Conservation (phyloP, 2,888 invertebrate species). For the Gortyna flavago region DNA sequence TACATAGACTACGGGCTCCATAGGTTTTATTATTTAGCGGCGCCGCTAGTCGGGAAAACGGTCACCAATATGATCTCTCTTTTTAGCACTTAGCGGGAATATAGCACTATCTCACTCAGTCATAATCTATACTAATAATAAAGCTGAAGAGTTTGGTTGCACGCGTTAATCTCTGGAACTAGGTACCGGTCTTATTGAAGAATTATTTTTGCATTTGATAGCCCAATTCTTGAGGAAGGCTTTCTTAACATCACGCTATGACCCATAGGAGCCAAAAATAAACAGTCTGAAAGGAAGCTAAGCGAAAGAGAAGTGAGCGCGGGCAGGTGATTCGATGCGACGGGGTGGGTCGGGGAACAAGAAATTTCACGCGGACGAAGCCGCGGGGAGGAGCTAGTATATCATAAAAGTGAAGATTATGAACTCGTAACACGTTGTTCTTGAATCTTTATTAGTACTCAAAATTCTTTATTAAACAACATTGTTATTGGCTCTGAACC, state of each 20-base stretch:
- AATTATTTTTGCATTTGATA: background rate
- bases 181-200: too few species aligned
- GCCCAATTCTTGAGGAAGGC: background rate
- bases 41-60: background rate
- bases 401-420: background rate
- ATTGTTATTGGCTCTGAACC: conserved; percentile 1
- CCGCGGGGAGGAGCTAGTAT: background rate
- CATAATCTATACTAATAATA: too few species aligned
- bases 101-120: background rate
- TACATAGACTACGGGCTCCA: background rate
- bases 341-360: background rate
- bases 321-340: background rate
- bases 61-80: background rate
- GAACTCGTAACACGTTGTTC: background rate
- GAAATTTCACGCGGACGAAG: background rate
- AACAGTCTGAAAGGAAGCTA: background rate
- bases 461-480: background rate
- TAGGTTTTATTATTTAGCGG: conserved; percentile 24
- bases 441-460: background rate
- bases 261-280: background rate
- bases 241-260: too few species aligned
- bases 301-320: background rate
- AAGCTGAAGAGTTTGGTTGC: background rate
- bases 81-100: background rate
- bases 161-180: background rate